phyloP scores from a whole-genome alignment of 2,888 invertebrate genomes.

The Leptinotarsa peninsularis region DNA sequence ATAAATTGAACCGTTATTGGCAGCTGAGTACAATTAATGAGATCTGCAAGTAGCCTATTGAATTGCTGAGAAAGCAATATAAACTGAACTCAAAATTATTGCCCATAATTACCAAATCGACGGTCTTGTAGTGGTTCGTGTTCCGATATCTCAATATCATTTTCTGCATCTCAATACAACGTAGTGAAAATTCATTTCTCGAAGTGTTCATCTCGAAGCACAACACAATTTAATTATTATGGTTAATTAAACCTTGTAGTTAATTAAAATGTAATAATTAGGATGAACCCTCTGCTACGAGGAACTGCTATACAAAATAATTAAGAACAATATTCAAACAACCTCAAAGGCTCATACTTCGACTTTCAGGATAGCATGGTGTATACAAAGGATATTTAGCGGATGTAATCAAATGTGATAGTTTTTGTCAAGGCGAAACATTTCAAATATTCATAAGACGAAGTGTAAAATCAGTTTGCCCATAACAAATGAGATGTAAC shows the following conservation, averaged over 20 bases:
- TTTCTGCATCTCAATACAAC: too few relatives aligned
- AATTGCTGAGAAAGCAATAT: too few relatives aligned
- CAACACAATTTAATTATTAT: constrained; percentile 22
- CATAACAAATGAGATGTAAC: too few relatives aligned
- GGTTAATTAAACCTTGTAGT: constrained; percentile 26
- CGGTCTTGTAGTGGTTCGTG: too few relatives aligned
- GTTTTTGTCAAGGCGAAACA: not conserved
- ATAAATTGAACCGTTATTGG: too few relatives aligned
- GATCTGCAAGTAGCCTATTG: too few relatives aligned
- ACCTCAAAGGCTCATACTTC: constrained; percentile 19
- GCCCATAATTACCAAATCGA: too few relatives aligned
- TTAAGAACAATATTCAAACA: constrained; percentile 27
- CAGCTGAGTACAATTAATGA: too few relatives aligned
- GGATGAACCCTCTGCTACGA: not conserved
- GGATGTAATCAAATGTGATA: too few relatives aligned
- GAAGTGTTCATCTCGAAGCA: not conserved
- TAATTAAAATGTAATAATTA: constrained; percentile 28
- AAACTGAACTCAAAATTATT: too few relatives aligned
- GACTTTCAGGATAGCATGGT: not conserved
- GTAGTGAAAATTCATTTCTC: too few relatives aligned
- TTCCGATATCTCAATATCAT: too few relatives aligned
- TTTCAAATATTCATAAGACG: not conserved
- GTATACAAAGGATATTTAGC: not conserved
- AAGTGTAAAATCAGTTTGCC: not conserved
- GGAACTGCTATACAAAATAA: constrained; percentile 26